Evolutionary conservation across 2,888 invertebrate species (phyloP).

Genomic region (Ophion ellenae): DNA sequence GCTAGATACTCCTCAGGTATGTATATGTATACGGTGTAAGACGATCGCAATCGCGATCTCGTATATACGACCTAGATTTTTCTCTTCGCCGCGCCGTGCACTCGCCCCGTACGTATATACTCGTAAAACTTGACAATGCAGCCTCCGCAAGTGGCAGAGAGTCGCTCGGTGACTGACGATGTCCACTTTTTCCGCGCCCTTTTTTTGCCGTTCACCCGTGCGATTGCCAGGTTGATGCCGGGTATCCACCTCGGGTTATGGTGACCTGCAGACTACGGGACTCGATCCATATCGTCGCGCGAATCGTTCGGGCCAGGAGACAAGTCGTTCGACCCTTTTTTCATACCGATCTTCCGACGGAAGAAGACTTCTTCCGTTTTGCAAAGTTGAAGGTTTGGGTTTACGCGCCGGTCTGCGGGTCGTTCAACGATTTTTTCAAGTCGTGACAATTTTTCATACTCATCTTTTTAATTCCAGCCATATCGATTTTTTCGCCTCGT

Average conservation of each 20-base stretch:
- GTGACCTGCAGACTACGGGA: no score
- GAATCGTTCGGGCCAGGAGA: not conserved
- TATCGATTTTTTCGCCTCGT: not conserved
- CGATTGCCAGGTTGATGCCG: no score
- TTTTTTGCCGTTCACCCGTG: not conserved
- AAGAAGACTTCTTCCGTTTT: not conserved
- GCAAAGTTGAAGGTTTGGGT: no score
- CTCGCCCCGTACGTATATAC: not conserved
- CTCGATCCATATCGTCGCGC: no score
- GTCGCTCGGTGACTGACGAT: not conserved
- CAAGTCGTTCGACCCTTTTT: not conserved
- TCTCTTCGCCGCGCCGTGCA: constrained; percentile 16
- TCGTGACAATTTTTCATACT: not conserved
- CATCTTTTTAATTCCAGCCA: no score
- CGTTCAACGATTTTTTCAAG: not conserved
- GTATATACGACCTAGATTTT: constrained; percentile 61
- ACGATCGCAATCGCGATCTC: constrained; percentile 65
- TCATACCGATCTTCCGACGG: not conserved
- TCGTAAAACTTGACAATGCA: constrained; percentile 2
- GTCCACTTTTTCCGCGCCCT: not conserved
- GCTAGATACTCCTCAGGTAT: not conserved
- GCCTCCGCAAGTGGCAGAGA: not conserved
- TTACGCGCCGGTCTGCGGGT: no score
- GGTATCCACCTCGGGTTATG: no score
- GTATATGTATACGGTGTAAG: not conserved